These are phyloP conservation scores for Pycnomerus fuliginosus DNA, from an alignment of 2,888 invertebrate species.

Conservation along the genomic window DNA sequence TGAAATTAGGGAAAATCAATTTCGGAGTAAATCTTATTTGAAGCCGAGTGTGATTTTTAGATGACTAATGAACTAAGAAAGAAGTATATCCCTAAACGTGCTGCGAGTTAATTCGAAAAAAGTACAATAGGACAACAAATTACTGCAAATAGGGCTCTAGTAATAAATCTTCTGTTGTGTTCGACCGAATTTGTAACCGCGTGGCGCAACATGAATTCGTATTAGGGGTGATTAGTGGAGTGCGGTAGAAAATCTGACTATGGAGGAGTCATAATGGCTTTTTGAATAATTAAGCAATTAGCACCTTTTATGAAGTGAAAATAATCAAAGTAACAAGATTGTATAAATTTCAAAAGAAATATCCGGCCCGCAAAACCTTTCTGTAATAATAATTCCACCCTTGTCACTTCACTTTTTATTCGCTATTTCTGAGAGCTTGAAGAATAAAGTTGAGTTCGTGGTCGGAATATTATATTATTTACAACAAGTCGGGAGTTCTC, in stretches of 20 bases:
- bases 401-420: conserved; percentile 23
- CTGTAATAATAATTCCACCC: conserved; percentile 23
- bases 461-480: conserved; percentile 24
- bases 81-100: background rate
- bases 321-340: conserved; percentile 15
- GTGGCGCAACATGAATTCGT: conserved; percentile 7
- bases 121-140: conserved; percentile 6
- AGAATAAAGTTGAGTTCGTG: conserved; percentile 23
- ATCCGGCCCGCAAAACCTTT: conserved; percentile 17
- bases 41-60: no score
- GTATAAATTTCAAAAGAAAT: conserved; percentile 18
- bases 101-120: background rate
- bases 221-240: conserved; percentile 10
- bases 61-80: no score
- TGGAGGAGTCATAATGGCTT: background rate
- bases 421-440: conserved; percentile 19
- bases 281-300: conserved; percentile 10
- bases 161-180: conserved; percentile 11
- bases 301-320: background rate
- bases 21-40: no score
- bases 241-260: conserved; percentile 7
- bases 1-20: no score
- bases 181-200: conserved; percentile 10
- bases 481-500: conserved; percentile 12
- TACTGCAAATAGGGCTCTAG: conserved; percentile 6